phyloP scores from a whole-genome alignment of 2,113 vertebrate genomes.

The Oreochromis tanganicae region DNA sequence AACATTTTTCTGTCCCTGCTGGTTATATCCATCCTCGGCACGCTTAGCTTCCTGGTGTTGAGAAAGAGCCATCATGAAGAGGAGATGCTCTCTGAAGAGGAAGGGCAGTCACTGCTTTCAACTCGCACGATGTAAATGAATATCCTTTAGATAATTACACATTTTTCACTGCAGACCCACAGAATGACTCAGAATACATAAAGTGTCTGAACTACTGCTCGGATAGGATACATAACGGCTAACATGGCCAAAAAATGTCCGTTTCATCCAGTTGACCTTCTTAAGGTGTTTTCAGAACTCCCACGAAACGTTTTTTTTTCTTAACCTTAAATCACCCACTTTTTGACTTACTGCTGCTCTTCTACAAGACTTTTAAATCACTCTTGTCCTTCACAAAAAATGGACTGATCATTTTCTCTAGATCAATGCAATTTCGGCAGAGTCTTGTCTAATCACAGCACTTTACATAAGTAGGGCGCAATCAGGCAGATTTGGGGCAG shows the following conservation, averaged over 20 bases:
- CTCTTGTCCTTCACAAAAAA: conserved; percentile 21
- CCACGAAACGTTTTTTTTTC: not conserved
- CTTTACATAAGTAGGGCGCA: conserved; percentile 21
- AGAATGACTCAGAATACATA: not conserved
- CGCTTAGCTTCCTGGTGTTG: conserved; percentile 88
- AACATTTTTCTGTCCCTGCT: conserved; percentile 87
- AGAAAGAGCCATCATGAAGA: conserved; percentile 65
- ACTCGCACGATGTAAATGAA: conserved; percentile 54
- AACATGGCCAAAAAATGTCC: not conserved
- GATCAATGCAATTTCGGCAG: conserved; percentile 20
- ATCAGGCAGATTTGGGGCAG: conserved; percentile 20
- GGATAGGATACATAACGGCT: not conserved
- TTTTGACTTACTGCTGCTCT: not conserved
- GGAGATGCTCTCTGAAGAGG: conserved; percentile 72
- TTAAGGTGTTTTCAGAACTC: not conserved
- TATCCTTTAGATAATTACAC: not conserved
- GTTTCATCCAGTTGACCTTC: not conserved
- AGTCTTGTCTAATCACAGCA: conserved; percentile 4
- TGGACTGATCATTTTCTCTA: not conserved
- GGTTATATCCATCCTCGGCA: conserved; percentile 85
- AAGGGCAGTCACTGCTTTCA: conserved; percentile 69
- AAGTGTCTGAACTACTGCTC: not conserved
- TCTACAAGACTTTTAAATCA: not conserved
- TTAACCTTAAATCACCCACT: not conserved
- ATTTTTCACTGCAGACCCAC: not conserved